Base-by-base conservation (phyloP, 2,113 vertebrate species). In the Todiramphus saurophagus region DNA sequence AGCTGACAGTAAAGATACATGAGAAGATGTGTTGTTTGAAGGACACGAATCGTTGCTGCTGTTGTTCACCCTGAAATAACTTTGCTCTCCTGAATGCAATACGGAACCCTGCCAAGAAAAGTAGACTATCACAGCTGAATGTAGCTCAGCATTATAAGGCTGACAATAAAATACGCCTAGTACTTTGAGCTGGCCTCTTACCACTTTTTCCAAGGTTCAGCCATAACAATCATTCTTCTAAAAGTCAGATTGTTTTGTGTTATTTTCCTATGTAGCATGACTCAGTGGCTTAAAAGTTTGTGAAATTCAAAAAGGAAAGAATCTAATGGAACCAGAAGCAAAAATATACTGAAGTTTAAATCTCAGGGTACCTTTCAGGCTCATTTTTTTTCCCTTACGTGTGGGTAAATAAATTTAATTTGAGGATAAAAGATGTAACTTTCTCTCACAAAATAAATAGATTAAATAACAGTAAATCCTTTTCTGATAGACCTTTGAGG, bases 21-120 rank as follows among this genome's bases (percentile, higher is more conserved):
- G 87, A 69, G 95, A 75, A 69, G 95, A 75, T 92, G 69, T 63
- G 46, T 89, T 96, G 72, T 67, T 75, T 83, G 69, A 90, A 96
- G 90, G 89, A 93, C 94, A 72, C 73, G 84, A 96, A 74, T 90
- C 95, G 89, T 88, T 96, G 76, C 64, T 94, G 93, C 87, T 79
- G 92, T 93, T 96, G 76, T 68, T 94, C 88, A 94, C 79, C 69
- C 93, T 85, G 91, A 94, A 96, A 94, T 83, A 96, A 74, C 82
- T 95, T 95, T 92, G 55, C 87, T 96, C 63, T 96, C 81, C 93
- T 96, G 93, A 96, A 95, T 79, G 51, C 86, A 95, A 46, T 94
- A 70, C 46, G 83, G 96, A 96, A 95, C 73, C 23, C 23, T 91
- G 77, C 90, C 93, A 91, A 93, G 48, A 93, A 95, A 97, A 96